Conservation (phyloP, 2,888 invertebrate species). For the Alitta virens region DNA sequence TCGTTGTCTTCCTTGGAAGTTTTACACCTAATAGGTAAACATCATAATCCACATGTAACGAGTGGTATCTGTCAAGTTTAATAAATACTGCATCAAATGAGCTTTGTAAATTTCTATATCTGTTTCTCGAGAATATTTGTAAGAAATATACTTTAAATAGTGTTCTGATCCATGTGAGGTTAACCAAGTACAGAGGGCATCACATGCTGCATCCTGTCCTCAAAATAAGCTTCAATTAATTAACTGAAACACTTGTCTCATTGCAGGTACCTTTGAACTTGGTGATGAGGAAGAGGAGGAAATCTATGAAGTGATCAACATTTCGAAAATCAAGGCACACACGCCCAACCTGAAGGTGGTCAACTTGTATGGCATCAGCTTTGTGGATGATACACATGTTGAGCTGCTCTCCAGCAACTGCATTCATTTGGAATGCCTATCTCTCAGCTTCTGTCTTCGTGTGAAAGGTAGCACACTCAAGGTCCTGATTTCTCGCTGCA, state of each 20-base stretch:
- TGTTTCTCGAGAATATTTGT: too few relatives aligned
- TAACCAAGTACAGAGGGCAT: too few relatives aligned
- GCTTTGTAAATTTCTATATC: too few relatives aligned
- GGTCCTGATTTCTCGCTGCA: slow-evolving; percentile 29
- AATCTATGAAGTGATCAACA: slow-evolving; percentile 80
- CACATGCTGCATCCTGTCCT: too few relatives aligned
- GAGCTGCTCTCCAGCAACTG: slow-evolving; percentile 89
- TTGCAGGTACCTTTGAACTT: slow-evolving; percentile 56
- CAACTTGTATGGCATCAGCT: slow-evolving; percentile 97
- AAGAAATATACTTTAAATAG: too few relatives aligned
- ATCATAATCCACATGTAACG: too few relatives aligned
- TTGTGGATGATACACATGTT: slow-evolving; percentile 97
- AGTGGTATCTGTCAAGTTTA: too few relatives aligned
- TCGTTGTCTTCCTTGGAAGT: slow-evolving; percentile 98
- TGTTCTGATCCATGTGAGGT: too few relatives aligned
- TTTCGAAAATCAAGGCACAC: slow-evolving; percentile 95
- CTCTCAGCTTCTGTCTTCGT: slow-evolving; percentile 91
- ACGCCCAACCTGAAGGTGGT: slow-evolving; percentile 96
- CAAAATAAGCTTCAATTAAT: too few relatives aligned
- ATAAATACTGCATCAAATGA: too few relatives aligned
- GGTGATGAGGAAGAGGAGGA: slow-evolving; percentile 94
- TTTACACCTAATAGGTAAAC: slow-evolving; percentile 92
- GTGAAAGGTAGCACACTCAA: slow-evolving; percentile 21
- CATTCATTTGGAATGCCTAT: slow-evolving; percentile 92
- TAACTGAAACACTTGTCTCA: too few relatives aligned